Conservation (phyloP, 2,888 invertebrate genomes). For the Troides aeacus region DNA sequence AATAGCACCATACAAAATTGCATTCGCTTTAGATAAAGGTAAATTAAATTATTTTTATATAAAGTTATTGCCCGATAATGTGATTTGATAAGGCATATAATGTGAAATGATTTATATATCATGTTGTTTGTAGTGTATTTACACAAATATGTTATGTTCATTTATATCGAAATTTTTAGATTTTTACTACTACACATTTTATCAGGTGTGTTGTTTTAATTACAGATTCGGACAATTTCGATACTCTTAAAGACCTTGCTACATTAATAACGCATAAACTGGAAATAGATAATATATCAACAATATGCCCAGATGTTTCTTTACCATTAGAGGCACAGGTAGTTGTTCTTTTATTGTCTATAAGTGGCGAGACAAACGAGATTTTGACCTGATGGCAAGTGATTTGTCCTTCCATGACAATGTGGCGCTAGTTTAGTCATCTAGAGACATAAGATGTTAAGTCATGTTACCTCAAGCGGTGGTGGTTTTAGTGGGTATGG, state of each 20-base stretch:
- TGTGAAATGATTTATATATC: no score
- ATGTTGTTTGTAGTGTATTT: no score
- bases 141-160: no score
- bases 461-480: no score
- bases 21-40: conserved; percentile 79
- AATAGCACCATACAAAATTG: conserved; percentile 88
- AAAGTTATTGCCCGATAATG: neutral
- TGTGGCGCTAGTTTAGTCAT: no score
- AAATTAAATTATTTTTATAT: conserved; percentile 8
- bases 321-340: conserved; percentile 55
- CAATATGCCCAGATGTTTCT: conserved; percentile 56
- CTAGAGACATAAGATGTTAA: no score
- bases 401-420: no score
- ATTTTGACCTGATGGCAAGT: no score
- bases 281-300: conserved; percentile 50
- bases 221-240: conserved; percentile 44
- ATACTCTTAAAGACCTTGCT: conserved; percentile 51
- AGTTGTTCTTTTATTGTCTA: conserved; percentile 11
- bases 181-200: neutral
- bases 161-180: no score
- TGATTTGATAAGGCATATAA: no score
- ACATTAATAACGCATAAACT: conserved; percentile 51
- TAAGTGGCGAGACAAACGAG: no score
- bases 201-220: conserved; percentile 22
- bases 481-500: no score